A percentile compares a stretch with the other conserved stretches of the same genome.
Conservation (phyloP, 2,797 vertebrate species). For the Allenopithecus nigroviridis region DNA sequence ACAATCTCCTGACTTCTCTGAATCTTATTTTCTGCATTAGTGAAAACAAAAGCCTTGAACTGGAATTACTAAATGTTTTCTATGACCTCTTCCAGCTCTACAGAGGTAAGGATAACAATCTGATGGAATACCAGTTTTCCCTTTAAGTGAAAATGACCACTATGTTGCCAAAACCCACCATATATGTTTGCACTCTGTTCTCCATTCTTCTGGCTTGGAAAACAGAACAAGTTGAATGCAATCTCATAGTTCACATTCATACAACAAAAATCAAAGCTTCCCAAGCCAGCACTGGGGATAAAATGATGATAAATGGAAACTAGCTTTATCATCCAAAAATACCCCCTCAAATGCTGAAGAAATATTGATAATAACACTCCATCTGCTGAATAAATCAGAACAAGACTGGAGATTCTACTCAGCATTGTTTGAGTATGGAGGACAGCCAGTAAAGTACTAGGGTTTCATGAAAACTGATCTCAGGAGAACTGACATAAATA, state of each 20-base stretch:
- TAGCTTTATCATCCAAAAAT: conserved; percentile 71
- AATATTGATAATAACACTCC: conserved; percentile 69
- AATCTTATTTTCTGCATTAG: conserved; percentile 1
- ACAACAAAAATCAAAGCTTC: conserved; percentile 26
- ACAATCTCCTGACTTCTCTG: not conserved
- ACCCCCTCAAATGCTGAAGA: conserved; percentile 63
- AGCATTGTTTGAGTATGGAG: conserved; percentile 60
- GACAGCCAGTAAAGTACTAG: conserved; percentile 67
- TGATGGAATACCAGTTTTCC: not conserved
- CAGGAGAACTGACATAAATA: conserved; percentile 71
- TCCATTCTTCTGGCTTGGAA: conserved; percentile 9
- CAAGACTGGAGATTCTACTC: conserved; percentile 59
- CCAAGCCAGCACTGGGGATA: conserved; percentile 38
- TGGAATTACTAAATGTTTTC: not conserved
- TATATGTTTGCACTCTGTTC: not conserved
- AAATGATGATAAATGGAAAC: conserved; percentile 73
- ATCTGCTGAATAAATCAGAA: conserved; percentile 78
- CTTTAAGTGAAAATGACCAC: not conserved
- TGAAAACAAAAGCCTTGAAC: not conserved
- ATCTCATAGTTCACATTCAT: conserved; percentile 4
- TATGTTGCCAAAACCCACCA: not conserved
- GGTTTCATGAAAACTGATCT: conserved; percentile 74
- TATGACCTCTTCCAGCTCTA: not conserved
- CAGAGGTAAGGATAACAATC: not conserved
- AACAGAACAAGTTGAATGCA: not conserved